These are phyloP conservation scores for Pollachius pollachius DNA, from an alignment of 2,113 vertebrate genomes.

Conservation along the genomic window DNA sequence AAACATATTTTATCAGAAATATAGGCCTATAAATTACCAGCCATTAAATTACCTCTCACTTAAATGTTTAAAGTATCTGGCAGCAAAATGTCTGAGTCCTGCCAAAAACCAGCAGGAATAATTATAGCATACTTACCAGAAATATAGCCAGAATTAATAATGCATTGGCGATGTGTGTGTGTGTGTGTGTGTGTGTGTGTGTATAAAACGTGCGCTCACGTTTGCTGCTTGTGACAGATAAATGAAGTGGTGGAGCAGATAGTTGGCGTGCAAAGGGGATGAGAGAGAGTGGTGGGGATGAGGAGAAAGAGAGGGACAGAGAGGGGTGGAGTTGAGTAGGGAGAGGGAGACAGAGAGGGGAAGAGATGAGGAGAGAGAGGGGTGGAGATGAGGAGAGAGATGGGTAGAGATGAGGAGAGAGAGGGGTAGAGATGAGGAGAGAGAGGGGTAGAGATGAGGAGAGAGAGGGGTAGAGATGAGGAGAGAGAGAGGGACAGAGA, in stretches of 20 bases:
- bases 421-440: background rate
- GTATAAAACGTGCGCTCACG: too few species aligned
- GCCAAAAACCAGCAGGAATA: too few species aligned
- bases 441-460: background rate
- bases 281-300: background rate
- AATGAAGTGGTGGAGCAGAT: too few species aligned
- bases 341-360: conserved; percentile 15
- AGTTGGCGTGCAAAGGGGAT: background rate
- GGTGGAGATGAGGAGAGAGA: background rate
- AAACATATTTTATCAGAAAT: too few species aligned
- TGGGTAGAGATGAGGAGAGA: background rate
- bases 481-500: background rate
- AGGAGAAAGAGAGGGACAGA: conserved; percentile 3
- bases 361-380: background rate
- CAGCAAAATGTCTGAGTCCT: too few species aligned
- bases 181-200: too few species aligned
- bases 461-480: background rate
- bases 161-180: too few species aligned
- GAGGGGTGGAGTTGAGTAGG: conserved; percentile 13
- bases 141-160: too few species aligned
- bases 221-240: too few species aligned
- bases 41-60: background rate
- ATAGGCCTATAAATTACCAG: too few species aligned
- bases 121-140: too few species aligned
- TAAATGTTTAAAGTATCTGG: too few species aligned